Evolutionary conservation across 2,888 invertebrate species (phyloP).

Genomic region (Lottia scabra): DNA sequence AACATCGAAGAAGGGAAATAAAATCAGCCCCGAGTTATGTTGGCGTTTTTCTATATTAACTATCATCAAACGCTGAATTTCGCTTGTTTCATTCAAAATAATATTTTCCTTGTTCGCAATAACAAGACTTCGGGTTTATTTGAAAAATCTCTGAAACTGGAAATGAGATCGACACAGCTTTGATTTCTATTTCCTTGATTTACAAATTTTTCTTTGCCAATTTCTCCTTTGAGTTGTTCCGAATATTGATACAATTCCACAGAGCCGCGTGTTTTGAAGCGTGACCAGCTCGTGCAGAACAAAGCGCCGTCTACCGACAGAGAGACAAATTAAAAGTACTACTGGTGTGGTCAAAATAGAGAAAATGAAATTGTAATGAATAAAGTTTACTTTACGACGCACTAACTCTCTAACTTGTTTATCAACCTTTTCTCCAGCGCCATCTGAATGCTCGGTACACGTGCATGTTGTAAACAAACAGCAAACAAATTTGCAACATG

Average conservation of each 20-base stretch:
- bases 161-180: too few species aligned
- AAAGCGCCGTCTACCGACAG: slow-evolving; percentile 1
- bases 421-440: background rate
- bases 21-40: too few species aligned
- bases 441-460: background rate
- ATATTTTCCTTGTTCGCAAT: background rate
- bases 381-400: background rate
- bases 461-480: slow-evolving; percentile 2
- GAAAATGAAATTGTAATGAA: background rate
- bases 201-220: background rate
- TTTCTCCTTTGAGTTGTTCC: background rate
- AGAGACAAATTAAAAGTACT: background rate
- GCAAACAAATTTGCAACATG: slow-evolving; percentile 4
- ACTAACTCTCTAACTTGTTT: background rate
- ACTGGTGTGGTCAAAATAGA: background rate
- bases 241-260: background rate
- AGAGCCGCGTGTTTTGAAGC: background rate
- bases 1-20: background rate
- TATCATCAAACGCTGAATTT: background rate
- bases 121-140: background rate
- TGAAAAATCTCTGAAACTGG: background rate
- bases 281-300: background rate
- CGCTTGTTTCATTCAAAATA: background rate
- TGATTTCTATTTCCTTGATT: too few species aligned
- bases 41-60: too few species aligned